Evolutionary conservation across 2,113 vertebrate genomes (phyloP).

Genomic region (Anarhynchus alexandrinus): DNA sequence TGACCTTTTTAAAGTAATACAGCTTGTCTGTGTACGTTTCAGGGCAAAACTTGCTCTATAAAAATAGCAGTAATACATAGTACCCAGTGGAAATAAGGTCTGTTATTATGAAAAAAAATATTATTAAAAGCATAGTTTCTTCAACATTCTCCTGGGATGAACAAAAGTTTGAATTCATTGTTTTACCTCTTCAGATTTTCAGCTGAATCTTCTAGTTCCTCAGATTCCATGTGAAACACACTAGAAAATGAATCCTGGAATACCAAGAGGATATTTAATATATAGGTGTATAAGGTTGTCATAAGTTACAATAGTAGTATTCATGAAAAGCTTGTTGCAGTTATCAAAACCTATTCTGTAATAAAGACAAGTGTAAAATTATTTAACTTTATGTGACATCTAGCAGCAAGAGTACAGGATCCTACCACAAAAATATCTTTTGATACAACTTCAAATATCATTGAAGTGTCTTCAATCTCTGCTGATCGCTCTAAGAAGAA

Average conservation of each 20-base stretch:
- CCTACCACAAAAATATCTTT: not conserved
- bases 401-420: not conserved
- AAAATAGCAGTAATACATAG: not conserved
- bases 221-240: slow-evolving; percentile 94
- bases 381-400: not conserved
- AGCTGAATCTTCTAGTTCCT: slow-evolving; percentile 79
- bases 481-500: not conserved
- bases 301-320: not conserved
- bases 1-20: not conserved
- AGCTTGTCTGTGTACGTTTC: not conserved
- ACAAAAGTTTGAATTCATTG: not conserved
- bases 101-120: not conserved
- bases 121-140: not conserved
- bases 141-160: not conserved
- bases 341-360: not conserved
- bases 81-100: not conserved
- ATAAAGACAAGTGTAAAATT: not conserved
- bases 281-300: not conserved
- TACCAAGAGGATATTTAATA: not conserved
- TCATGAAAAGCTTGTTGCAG: not conserved
- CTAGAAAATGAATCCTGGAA: slow-evolving; percentile 94
- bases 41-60: not conserved
- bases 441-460: not conserved
- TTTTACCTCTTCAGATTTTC: slow-evolving; percentile 85
- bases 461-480: not conserved